These are phyloP conservation scores for Lymantria monacha DNA, from an alignment of 2,888 invertebrate species.

Conservation along the genomic window DNA sequence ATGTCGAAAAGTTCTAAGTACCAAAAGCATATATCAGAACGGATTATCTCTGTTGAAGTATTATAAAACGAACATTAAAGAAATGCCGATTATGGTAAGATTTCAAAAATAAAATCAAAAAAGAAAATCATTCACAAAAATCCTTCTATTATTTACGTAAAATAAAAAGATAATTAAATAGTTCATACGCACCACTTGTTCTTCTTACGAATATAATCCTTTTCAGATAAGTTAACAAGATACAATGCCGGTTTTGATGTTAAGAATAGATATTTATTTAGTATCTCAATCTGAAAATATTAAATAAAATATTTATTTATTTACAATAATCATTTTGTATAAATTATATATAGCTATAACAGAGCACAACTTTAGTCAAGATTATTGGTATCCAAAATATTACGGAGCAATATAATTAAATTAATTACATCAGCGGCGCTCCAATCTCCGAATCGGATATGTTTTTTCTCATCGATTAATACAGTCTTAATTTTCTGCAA, in stretches of 20 bases:
- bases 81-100: no score
- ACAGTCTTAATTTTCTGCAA: conserved; percentile 91
- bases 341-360: not conserved
- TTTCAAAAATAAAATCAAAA: no score
- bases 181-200: conserved; percentile 91
- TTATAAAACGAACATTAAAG: no score
- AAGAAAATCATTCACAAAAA: no score
- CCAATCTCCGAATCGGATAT: conserved; percentile 97
- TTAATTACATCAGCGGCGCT: conserved; percentile 92
- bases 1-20: no score
- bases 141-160: no score
- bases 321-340: not conserved
- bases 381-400: not conserved
- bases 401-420: not conserved
- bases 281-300: conserved; percentile 91
- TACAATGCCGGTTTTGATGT: conserved; percentile 99
- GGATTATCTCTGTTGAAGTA: no score
- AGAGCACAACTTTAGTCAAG: not conserved
- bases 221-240: conserved; percentile 97
- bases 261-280: conserved; percentile 97
- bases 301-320: not conserved
- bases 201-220: conserved; percentile 98
- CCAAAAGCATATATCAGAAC: no score
- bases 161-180: no score
- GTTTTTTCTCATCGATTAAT: conserved; percentile 94